A percentile compares a stretch with the other conserved stretches of the same genome.
These are phyloP conservation scores for Phlogophora meticulosa DNA, from an alignment of 2,888 invertebrate genomes.

Conservation along the genomic window DNA sequence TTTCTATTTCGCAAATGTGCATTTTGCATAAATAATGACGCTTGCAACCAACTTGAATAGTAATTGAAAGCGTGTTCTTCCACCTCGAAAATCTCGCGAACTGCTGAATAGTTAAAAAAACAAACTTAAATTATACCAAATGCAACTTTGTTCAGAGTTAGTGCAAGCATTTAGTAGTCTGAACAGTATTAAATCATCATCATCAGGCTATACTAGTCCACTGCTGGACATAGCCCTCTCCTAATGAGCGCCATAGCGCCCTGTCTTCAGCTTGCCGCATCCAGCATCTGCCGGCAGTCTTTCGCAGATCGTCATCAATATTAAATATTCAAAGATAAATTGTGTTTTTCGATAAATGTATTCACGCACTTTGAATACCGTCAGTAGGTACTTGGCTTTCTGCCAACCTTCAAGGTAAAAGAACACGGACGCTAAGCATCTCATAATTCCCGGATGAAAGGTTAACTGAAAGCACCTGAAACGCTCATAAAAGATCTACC, in stretches of 20 bases:
- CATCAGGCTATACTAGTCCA: too few relatives aligned
- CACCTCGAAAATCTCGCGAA: too few relatives aligned
- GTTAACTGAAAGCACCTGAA: slow-evolving; percentile 47
- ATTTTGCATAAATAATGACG: too few relatives aligned
- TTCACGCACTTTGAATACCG: slow-evolving; percentile 26
- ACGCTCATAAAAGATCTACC: slow-evolving; percentile 37
- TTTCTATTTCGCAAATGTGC: too few relatives aligned
- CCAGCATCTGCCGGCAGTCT: too few relatives aligned
- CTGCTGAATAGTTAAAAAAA: too few relatives aligned
- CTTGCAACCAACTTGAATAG: too few relatives aligned
- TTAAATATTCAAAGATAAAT: background rate
- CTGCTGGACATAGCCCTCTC: too few relatives aligned
- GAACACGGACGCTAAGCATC: slow-evolving; percentile 44
- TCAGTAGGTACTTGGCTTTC: slow-evolving; percentile 25
- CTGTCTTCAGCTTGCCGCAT: too few relatives aligned
- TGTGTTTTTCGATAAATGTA: slow-evolving; percentile 8
- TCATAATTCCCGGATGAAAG: slow-evolving; percentile 53
- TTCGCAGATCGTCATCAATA: background rate
- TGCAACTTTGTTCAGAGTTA: background rate
- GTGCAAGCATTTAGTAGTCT: background rate
- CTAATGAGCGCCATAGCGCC: too few relatives aligned
- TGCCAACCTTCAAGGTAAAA: slow-evolving; percentile 40
- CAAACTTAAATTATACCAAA: background rate
- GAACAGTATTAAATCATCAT: too few relatives aligned
- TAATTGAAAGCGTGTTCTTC: too few relatives aligned